Percentiles rank a stretch among this genome's conserved stretches.
phyloP scores from a whole-genome alignment of 2,888 invertebrate genomes.

The Nipponacmea schrenckii region DNA sequence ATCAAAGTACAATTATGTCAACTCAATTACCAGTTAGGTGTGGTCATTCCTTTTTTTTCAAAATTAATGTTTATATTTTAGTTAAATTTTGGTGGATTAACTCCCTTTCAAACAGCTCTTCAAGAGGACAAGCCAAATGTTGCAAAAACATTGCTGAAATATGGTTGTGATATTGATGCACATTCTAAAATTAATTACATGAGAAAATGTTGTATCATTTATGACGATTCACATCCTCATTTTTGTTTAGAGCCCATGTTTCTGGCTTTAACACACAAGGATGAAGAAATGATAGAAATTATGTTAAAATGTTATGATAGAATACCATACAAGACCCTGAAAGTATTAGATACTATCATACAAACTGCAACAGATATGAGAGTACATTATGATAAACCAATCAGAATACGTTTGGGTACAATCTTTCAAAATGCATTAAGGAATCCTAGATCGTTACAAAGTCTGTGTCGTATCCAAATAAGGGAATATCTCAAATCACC shows the following conservation, averaged over 20 bases:
- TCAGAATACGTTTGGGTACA: conserved; percentile 46
- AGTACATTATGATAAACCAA: conserved; percentile 41
- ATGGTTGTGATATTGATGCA: conserved; percentile 61
- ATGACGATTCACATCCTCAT: conserved; percentile 63
- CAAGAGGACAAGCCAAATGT: conserved; percentile 50
- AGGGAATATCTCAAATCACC: conserved; percentile 46
- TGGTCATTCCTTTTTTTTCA: too few species aligned
- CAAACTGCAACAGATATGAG: conserved; percentile 47
- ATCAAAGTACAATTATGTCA: too few species aligned
- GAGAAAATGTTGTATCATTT: conserved; percentile 53
- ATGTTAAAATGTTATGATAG: conserved; percentile 54
- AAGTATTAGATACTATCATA: conserved; percentile 51
- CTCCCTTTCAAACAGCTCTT: conserved; percentile 58
- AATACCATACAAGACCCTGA: conserved; percentile 47
- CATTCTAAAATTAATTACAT: conserved; percentile 46
- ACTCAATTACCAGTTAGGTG: too few species aligned
- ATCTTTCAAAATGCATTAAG: conserved; percentile 45
- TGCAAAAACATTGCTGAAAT: conserved; percentile 52
- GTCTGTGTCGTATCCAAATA: conserved; percentile 52
- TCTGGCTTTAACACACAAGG: conserved; percentile 59
- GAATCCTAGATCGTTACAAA: conserved; percentile 51
- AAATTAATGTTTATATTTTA: conserved; percentile 34
- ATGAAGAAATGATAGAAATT: conserved; percentile 53
- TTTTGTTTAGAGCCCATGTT: conserved; percentile 64
- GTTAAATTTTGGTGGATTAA: conserved; percentile 57